Percentiles rank a stretch among this genome's conserved stretches.
Evolutionary conservation across 2,888 invertebrate genomes (phyloP).

Genomic region (Heliconius charithonia): DNA sequence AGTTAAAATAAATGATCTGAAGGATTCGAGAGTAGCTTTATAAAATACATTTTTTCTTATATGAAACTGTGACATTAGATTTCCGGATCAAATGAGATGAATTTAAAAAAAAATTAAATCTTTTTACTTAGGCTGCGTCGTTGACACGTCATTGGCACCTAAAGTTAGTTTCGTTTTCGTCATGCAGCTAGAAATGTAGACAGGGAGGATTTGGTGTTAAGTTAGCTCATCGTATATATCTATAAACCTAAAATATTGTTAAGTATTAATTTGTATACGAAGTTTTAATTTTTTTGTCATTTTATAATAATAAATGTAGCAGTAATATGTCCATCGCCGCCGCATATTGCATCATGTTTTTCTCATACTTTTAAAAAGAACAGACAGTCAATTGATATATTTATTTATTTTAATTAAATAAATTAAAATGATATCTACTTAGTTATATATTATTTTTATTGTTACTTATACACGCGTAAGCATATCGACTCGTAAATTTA

Average conservation of each 20-base stretch:
- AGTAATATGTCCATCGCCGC: neutral
- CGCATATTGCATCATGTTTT: neutral
- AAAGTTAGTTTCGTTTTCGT: neutral
- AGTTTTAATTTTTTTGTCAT: neutral
- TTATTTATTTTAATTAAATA: too few species aligned
- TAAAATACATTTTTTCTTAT: neutral
- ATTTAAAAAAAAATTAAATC: neutral
- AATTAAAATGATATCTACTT: too few species aligned
- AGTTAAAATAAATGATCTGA: neutral
- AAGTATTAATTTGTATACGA: neutral
- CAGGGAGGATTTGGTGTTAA: neutral
- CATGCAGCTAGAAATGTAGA: neutral
- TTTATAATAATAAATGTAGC: neutral
- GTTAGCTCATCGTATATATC: neutral
- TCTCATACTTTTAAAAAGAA: neutral
- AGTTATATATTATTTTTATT: neutral
- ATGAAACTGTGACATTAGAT: neutral
- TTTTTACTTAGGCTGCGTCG: neutral
- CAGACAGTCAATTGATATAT: neutral
- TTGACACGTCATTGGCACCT: neutral
- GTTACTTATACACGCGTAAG: neutral
- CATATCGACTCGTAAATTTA: neutral
- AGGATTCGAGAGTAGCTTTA: neutral
- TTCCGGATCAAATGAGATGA: slow-evolving; percentile 1
- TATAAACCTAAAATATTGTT: neutral